Percentiles rank a stretch among this genome's conserved stretches.
Conservation (phyloP, 2,888 invertebrate genomes). For the Lypha dubia region DNA sequence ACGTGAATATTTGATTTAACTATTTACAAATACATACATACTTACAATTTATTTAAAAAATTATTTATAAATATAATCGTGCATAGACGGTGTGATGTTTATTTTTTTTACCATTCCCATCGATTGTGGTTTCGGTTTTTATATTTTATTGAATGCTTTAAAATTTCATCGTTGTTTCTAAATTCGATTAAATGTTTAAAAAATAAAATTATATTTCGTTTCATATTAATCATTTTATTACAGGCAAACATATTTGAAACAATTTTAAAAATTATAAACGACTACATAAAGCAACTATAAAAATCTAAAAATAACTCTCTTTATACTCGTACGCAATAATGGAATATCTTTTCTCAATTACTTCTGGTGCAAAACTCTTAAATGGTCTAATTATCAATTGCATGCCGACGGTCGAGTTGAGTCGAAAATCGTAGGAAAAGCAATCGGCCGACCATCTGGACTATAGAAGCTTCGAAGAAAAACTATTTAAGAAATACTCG, state of each 20-base stretch:
- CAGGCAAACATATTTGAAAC: background rate
- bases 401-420: background rate
- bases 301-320: background rate
- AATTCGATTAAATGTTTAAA: too few relatives aligned
- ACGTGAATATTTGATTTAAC: background rate
- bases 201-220: too few relatives aligned
- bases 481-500: too few relatives aligned
- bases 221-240: background rate
- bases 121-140: background rate
- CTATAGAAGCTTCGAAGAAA: too few relatives aligned
- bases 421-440: too few relatives aligned
- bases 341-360: background rate
- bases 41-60: background rate
- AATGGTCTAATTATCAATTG: constrained; percentile 11
- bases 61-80: background rate
- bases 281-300: background rate
- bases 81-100: too few relatives aligned
- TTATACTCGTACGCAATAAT: background rate
- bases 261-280: background rate
- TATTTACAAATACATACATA: too few relatives aligned
- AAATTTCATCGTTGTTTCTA: too few relatives aligned
- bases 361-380: background rate
- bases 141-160: background rate
- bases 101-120: background rate
- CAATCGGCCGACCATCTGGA: too few relatives aligned